A percentile compares a stretch with the other conserved stretches of the same genome.
phyloP scores from a whole-genome alignment of 2,888 invertebrate genomes.

The Zonitis immaculata region DNA sequence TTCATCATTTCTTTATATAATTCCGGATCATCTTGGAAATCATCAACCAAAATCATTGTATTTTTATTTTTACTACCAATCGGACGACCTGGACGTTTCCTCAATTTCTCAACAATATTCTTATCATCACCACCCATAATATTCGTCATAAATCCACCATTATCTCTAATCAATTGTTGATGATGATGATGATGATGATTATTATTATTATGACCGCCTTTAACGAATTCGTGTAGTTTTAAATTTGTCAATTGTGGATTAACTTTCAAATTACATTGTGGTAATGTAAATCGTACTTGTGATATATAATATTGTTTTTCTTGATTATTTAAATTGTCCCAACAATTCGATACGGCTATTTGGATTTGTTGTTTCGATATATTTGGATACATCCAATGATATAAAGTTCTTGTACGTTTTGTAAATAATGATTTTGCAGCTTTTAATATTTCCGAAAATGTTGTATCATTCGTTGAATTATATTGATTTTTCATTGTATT shows the following conservation, averaged over 20 bases:
- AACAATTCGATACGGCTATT: constrained; percentile 43
- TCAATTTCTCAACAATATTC: constrained; percentile 9
- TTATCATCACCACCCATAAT: not conserved
- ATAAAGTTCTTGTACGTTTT: constrained; percentile 48
- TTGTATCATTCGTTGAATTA: not conserved
- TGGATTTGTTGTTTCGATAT: constrained; percentile 47
- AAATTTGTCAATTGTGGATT: constrained; percentile 47
- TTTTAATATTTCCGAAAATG: constrained; percentile 40
- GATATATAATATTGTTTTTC: constrained; percentile 50
- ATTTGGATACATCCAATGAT: constrained; percentile 50
- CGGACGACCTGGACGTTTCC: constrained; percentile 32
- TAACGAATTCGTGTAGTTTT: constrained; percentile 25
- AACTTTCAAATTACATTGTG: constrained; percentile 45
- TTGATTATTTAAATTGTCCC: constrained; percentile 44
- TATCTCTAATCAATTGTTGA: too few species aligned
- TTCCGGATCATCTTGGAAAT: constrained; percentile 47
- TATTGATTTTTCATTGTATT: not conserved
- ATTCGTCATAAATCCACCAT: too few species aligned
- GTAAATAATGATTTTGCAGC: constrained; percentile 49
- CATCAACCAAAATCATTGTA: constrained; percentile 24
- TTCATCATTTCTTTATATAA: constrained; percentile 44
- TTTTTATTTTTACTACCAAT: constrained; percentile 33
- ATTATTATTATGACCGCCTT: constrained; percentile 8
- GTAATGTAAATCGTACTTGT: constrained; percentile 47
- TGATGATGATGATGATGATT: too few species aligned